Base-by-base conservation (phyloP, 2,888 invertebrate species). In the Cecidostiba fungosa region DNA sequence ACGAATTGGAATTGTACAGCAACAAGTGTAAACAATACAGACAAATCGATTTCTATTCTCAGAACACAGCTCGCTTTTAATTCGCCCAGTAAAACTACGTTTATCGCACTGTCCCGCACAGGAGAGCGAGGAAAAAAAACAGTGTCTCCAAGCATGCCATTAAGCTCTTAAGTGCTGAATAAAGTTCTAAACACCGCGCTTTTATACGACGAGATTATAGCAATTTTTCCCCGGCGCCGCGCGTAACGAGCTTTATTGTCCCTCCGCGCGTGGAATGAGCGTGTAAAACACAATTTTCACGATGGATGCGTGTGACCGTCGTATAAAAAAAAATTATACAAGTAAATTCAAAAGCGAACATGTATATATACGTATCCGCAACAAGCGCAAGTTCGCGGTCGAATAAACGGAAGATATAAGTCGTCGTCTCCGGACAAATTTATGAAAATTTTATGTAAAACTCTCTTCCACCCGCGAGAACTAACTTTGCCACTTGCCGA, bases 391-490 rank as follows among this genome's bases (percentile, higher is more conserved):
- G 74, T 74, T 80, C 54, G 47, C 66, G 77, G 39, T 32, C 69
- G 59, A 84, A 74, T 66, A 74, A 82, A 82, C 78, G 84, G 10
- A 62, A 66, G 73, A 70, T 86, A 70, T 86, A 86, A 87, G 85
- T 86, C 78, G 86, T 54, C 62, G 85, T 85, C 77, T 83, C 36
- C 59, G 84, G 84, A 87, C 87, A 87, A 87, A 87, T 87, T 87
- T 87, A 87, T 87, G 87, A 87, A 87, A 87, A 87, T 87, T 87
- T 87, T 84, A 87, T 86, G 83, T 84, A 84, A 79, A 87, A 85
- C 70, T 19, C 77, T 62, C 54, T 8, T 50, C 16, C 76, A 74
- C 50, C 16, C 62, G 77, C 62, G 77, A 83, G 39, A 87, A 83
- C 85, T 84, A 86, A 85, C 82, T 87, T 86, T 54, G 77, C 62